Evolutionary conservation across 2,888 invertebrate species (phyloP), one percentile per base, ranked within the genome.

Genomic region (Campoplex nolae): DNA sequence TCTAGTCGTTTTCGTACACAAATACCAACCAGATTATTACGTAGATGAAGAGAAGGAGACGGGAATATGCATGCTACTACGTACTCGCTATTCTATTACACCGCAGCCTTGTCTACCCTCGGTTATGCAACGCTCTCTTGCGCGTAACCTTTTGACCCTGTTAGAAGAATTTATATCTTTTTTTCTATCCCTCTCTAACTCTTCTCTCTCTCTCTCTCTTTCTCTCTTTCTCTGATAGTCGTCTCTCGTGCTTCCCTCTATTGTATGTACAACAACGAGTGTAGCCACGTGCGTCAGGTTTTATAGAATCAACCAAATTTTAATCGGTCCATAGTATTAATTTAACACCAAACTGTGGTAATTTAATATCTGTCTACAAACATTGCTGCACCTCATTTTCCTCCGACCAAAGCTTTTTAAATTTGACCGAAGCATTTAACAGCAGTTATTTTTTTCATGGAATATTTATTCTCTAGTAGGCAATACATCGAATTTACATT

Each of bases 111-210:
- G 70, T 54, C 83, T 74, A 23, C 67, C 80, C 71, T 65, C 85
- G 67, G 75, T 89, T 89, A 88, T 84, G 87, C 85, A 89, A 90
- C 73, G 48, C 16, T 71, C 62, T 85, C 83, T 70, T 67, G 75
- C 85, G 56, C 80, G 77, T 88, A 89, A 88, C 88, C 89, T 89
- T 89, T 87, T 77, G 85, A 89, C 89, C 88, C 88, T 88, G 88
- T 89, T 89, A 85, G 74, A 38, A 71, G 48, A 71, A 74, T 81
- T 84, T 83, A 73, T 80, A 56, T 78, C 73, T 35, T 56, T 35
- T 35, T 42, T 51, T 74, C 54, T 79, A 42, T 79, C 28, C 8
- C n/a, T 70, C 56, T n/a, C n/a, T n/a, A n/a, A n/a, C n/a, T n/a
- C n/a, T n/a, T n/a, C n/a, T n/a, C n/a, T n/a, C n/a, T n/a, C n/a